phyloP scores from a whole-genome alignment of 2,888 invertebrate genomes.

The Torymus aiolomorphi region DNA sequence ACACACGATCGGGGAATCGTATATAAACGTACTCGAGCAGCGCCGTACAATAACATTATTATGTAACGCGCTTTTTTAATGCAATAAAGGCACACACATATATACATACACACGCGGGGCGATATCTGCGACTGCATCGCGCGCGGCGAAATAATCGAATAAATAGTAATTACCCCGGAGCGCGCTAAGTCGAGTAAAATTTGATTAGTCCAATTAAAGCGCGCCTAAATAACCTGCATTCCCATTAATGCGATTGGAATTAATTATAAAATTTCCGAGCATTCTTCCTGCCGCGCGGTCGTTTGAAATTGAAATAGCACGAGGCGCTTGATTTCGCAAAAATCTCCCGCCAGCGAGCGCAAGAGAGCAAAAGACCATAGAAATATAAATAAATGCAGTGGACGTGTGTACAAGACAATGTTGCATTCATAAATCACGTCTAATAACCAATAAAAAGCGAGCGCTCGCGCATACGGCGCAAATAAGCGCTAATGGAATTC shows the following conservation, averaged over 20 bases:
- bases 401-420: slow-evolving; percentile 42
- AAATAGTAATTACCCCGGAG: slow-evolving; percentile 31
- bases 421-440: slow-evolving; percentile 56
- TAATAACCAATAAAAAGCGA: slow-evolving; percentile 55
- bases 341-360: slow-evolving; percentile 17
- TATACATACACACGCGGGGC: not conserved
- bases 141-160: slow-evolving; percentile 37
- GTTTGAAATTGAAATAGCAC: slow-evolving; percentile 51
- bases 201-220: slow-evolving; percentile 51
- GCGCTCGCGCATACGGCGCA: slow-evolving; percentile 26
- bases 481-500: slow-evolving; percentile 51
- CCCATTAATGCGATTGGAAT: slow-evolving; percentile 43
- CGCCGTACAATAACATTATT: slow-evolving; percentile 46
- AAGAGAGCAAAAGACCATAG: slow-evolving; percentile 3
- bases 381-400: slow-evolving; percentile 38
- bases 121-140: not conserved
- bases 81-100: slow-evolving; percentile 22
- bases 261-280: slow-evolving; percentile 46
- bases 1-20: slow-evolving; percentile 7
- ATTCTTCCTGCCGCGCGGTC: slow-evolving; percentile 21
- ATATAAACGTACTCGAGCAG: too few species aligned
- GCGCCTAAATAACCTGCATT: slow-evolving; percentile 31
- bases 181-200: slow-evolving; percentile 38
- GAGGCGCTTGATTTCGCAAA: slow-evolving; percentile 38
- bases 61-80: slow-evolving; percentile 38